Evolutionary conservation across 1,140 invertebrate genomes (phyloP), one percentile per base, ranked within the genome.

Genomic region (Calephelis virginiensis): DNA sequence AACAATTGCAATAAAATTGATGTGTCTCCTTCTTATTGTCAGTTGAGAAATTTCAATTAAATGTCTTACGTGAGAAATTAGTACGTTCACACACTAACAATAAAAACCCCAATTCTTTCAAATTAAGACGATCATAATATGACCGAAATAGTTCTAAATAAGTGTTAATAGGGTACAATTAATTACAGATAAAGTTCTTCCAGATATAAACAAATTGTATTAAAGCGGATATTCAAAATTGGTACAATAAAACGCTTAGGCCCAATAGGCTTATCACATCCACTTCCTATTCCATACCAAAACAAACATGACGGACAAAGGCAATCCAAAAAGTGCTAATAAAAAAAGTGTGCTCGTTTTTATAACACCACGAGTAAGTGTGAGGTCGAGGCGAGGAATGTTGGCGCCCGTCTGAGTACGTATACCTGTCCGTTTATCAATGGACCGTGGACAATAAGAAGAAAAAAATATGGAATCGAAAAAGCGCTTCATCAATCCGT

Each of bases 381-480:
- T 90, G 88, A 90, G 86, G 88, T 90, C 89, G 89, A 73, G 77
- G 75, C 86, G 83, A 86, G 86, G 89, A 91, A 91, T 91, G 89
- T 91, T 91, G 89, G 89, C 86, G 89, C 89, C 89, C 82, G 86
- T 89, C 89, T 89, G 86, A 91, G 89, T 91, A 90, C 86, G 81
- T 88, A 89, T 91, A 91, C 89, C 89, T 91, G 89, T 91, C 82
- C 83, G 82, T 87, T 91, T 91, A 91, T 91, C 89, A 91, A 91
- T 91, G 89, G 86, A 77, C 82, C 83, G 77, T 82, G 86, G 81
- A 87, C 87, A 89, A 90, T 86, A 86, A 89, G 83, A 77, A 66
- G 71, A 82, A 85, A 86, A 28, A 87, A 78, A 71, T 62, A 84
- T 80, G 71, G 72, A 83, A 83, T 86, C 81, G 83, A 83, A 86